These are phyloP conservation scores for Tor tambroides DNA, from an alignment of 2,113 vertebrate species.

Conservation along the genomic window DNA sequence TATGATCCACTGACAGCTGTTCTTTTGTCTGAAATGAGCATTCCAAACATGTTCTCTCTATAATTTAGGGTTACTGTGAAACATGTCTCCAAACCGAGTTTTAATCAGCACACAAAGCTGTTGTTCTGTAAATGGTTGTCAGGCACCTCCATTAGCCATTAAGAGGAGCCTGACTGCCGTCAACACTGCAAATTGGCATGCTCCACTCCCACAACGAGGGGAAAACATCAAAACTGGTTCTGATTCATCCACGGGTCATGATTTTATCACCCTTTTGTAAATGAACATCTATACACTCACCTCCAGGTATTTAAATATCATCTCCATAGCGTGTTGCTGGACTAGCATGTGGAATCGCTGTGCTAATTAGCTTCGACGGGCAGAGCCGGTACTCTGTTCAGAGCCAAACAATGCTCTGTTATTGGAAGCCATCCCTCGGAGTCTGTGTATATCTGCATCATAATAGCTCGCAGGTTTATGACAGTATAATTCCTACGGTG, in stretches of 20 bases:
- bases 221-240: constrained; percentile 17
- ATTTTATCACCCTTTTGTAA: constrained; percentile 53
- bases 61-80: constrained; percentile 27
- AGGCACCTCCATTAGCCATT: constrained; percentile 44
- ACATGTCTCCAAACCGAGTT: constrained; percentile 17
- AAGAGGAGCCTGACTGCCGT: constrained; percentile 33
- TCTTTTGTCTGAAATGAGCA: constrained; percentile 12
- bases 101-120: constrained; percentile 21
- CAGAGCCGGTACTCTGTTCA: background rate
- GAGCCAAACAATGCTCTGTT: constrained; percentile 20
- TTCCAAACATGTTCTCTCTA: background rate
- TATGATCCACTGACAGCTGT: background rate
- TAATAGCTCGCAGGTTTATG: background rate
- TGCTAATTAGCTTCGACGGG: constrained; percentile 50
- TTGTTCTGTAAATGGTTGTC: constrained; percentile 42
- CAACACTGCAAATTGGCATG: constrained; percentile 25
- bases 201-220: constrained; percentile 5
- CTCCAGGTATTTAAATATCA: constrained; percentile 36
- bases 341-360: constrained; percentile 37
- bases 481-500: constrained; percentile 1
- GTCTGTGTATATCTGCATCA: constrained; percentile 30
- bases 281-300: constrained; percentile 35
- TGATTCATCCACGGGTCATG: constrained; percentile 19
- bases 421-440: constrained; percentile 8
- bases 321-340: constrained; percentile 41